Evolutionary conservation across 2,888 invertebrate species (phyloP), one percentile per base, ranked within the genome.

Genomic region (Heliconius cydno): DNA sequence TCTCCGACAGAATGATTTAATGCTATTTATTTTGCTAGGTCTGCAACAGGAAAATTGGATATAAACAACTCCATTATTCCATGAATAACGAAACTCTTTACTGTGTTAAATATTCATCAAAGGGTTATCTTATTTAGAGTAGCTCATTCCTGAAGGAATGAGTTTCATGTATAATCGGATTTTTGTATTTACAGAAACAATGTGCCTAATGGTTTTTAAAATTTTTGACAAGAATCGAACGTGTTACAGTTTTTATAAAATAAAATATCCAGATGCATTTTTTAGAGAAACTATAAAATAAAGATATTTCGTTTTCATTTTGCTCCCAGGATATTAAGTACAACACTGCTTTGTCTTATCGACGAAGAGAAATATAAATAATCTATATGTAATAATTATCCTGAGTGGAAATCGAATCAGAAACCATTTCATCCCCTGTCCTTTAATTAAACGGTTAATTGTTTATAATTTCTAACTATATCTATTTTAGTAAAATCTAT

Each of bases 11-110:
- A 88, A 80, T 89, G 86, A 85, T 90, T 91, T 90, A 90, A 91
- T 90, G 88, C 88, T 92, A 88, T 92, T 92, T 90, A 87, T 87
- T 87, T 87, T 88, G 85, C 82, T 88, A 85, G 81, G 76, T 78
- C 77, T 72, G 79, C 76, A 79, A 80, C 79, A 70, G 78, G 78
- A 78, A 81, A 81, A 81, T 80, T 81, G 81, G 79, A 77, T 81
- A 77, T 79, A 82, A 82, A 81, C 81, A 79, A 74, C 60, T 81
- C 76, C 78, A 78, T 81, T 79, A 78, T 78, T 81, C 46, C 65
- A 79, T 76, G 76, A 80, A 80, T 78, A 80, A 76, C 30, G 67
- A 72, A 76, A 72, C 77, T 77, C 68, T 73, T 67, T 73, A 30
- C 30, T 34, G 34, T 67, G 46, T 76, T 67, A 66, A 76, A 66